These are phyloP conservation scores for Chloroceryle inda DNA, from an alignment of 2,797 vertebrate genomes.

Conservation along the genomic window DNA sequence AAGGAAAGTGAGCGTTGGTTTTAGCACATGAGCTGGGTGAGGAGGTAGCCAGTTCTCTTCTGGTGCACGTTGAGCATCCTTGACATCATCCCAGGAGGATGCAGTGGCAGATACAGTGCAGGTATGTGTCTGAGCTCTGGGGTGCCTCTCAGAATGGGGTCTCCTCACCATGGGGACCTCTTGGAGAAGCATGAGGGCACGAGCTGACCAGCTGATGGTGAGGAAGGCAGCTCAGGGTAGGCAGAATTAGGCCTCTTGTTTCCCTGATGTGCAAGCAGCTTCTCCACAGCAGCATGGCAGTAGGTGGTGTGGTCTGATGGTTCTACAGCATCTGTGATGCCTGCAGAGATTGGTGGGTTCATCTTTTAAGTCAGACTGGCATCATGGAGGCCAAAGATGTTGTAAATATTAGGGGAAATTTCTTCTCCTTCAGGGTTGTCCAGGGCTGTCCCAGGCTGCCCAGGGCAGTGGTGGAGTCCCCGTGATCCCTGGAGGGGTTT, in stretches of 20 bases:
- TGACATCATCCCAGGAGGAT: rapidly evolving
- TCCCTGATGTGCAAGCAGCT: background rate
- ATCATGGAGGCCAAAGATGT: rapidly evolving
- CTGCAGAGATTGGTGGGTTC: background rate
- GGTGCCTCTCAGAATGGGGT: background rate
- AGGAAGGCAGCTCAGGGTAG: rapidly evolving
- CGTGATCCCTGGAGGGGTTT: background rate
- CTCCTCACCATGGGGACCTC: background rate
- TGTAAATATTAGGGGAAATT: background rate
- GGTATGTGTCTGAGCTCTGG: rapidly evolving
- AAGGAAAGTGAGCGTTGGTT: background rate
- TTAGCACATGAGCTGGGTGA: rapidly evolving
- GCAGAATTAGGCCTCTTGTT: background rate
- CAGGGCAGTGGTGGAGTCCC: background rate
- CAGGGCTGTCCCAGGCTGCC: background rate
- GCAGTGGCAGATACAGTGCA: background rate
- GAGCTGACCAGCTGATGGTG: background rate
- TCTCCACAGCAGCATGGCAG: rapidly evolving
- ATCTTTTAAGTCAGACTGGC: background rate
- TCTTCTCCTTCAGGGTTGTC: background rate
- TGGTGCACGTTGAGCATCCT: rapidly evolving
- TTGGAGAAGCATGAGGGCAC: background rate
- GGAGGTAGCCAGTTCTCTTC: background rate
- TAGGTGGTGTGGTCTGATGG: background rate
- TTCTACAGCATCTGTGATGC: background rate